Conservation (phyloP, 2,888 invertebrate genomes). For the Drosophila robusta region DNA sequence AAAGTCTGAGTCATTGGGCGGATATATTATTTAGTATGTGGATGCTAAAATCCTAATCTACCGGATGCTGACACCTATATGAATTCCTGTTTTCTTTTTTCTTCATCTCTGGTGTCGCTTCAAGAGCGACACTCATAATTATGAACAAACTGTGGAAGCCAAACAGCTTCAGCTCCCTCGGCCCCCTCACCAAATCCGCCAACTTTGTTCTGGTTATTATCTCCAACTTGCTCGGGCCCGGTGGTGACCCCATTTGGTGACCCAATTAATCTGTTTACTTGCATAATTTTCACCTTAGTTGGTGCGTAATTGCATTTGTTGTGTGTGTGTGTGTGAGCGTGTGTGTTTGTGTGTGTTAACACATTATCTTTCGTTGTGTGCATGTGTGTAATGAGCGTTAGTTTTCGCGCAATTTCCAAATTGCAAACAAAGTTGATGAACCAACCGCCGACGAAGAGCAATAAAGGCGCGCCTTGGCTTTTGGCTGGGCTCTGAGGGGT, state of each 20-base stretch:
- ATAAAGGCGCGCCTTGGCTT: constrained; percentile 64
- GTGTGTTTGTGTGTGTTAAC: neutral
- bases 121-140: constrained; percentile 1
- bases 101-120: too few species aligned
- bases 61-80: constrained; percentile 18
- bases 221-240: constrained; percentile 9
- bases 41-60: neutral
- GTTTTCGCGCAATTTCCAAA: constrained; percentile 71
- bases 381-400: constrained; percentile 41
- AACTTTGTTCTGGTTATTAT: constrained; percentile 19
- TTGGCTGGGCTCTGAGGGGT: constrained; percentile 31
- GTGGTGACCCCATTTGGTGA: constrained; percentile 54
- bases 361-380: constrained; percentile 15
- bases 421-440: constrained; percentile 70
- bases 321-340: constrained; percentile 7
- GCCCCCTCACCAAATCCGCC: constrained; percentile 5
- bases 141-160: constrained; percentile 1
- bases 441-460: constrained; percentile 41
- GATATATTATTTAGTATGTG: neutral
- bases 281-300: constrained; percentile 78
- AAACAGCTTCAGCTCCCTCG: too few species aligned
- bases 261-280: constrained; percentile 80
- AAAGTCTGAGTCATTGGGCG: neutral
- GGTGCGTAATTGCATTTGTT: constrained; percentile 60
- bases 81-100: constrained; percentile 1